Conservation (phyloP, 2,113 vertebrate genomes). For the Meles meles region DNA sequence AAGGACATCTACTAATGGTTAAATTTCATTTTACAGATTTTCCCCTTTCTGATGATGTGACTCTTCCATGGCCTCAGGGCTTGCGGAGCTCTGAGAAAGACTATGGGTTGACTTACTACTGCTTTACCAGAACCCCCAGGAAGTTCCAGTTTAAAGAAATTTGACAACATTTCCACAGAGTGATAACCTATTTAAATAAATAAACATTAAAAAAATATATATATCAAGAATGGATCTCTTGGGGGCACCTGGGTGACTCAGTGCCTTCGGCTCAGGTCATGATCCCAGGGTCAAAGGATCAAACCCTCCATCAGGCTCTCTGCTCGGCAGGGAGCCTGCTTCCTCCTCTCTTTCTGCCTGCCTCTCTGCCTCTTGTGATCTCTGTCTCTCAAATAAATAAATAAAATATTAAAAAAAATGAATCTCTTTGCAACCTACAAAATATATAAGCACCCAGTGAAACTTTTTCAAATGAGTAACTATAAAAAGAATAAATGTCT, state of each 20-base stretch:
- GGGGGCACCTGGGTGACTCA: too few relatives aligned
- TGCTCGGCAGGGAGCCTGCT: too few relatives aligned
- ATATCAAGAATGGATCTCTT: too few relatives aligned
- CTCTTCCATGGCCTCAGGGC: neutral
- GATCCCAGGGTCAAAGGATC: too few relatives aligned
- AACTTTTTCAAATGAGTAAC: slow-evolving; percentile 77
- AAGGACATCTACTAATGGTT: neutral
- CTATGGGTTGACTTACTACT: neutral
- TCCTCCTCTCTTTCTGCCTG: too few relatives aligned
- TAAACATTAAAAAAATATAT: slow-evolving; percentile 57
- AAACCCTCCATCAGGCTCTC: too few relatives aligned
- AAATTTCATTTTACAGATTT: neutral
- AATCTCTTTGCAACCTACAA: slow-evolving; percentile 68
- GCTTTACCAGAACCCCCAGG: neutral
- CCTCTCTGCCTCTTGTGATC: too few relatives aligned
- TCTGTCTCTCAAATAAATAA: slow-evolving; percentile 31
- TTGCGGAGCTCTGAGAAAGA: neutral
- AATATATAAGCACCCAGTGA: slow-evolving; percentile 57
- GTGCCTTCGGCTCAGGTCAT: too few relatives aligned
- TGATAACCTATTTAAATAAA: slow-evolving; percentile 57
- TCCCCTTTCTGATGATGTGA: neutral
- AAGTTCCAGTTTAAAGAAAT: slow-evolving; percentile 46
- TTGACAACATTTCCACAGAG: slow-evolving; percentile 46
- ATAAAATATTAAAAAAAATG: slow-evolving; percentile 57
- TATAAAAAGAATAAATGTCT: slow-evolving; percentile 80